Evolutionary conservation across 2,888 invertebrate species (phyloP), one percentile per base, ranked within the genome.

Genomic region (Drosophila austrosaltans): DNA sequence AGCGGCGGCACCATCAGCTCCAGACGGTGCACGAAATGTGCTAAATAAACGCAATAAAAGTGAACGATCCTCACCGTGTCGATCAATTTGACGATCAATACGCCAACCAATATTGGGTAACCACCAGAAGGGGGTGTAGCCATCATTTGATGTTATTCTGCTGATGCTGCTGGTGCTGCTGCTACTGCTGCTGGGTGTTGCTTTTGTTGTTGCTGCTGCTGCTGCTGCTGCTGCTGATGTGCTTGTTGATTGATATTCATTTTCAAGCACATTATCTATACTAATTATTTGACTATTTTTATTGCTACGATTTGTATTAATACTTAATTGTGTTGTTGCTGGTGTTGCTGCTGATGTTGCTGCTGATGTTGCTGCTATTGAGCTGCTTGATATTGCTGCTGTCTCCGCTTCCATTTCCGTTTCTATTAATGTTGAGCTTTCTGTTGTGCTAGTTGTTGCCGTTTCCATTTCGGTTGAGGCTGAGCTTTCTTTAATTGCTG

Each of bases 121-220:
- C 93, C 93, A 92, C 93, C 92, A 92, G 57, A 90, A 90, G 6
- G 91, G 88, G 48, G 87, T 77, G 30, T 82, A 77, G 8, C 69
- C 76, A 22, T 63, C 75, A 42, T 59, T 60, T 12, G 53, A n/a
- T 1, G 12, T 25, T 30, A 22, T 25, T 72, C 39, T 63, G 74
- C 53, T 66, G 69, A 66, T 48, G 72, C 60, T 65, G 69, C 1
- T 8, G 53, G 32, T 44, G 66, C 32, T 32, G 62, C 56, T 72
- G 77, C 69, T 68, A 2, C 36, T 36, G 8, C 36, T 36, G 36
- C 10, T 71, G 62, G 75, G 44, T 56, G 76, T 54, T 60, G 48
- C 36, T 36, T 36, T 36, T 36, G 36, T 36, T 36, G 72, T 53
- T 39, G 75, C 53, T 39, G 79, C 57, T 65, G 67, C 40, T 42